Base-by-base conservation (phyloP, 2,113 vertebrate genomes). In the Desmodus rotundus region DNA sequence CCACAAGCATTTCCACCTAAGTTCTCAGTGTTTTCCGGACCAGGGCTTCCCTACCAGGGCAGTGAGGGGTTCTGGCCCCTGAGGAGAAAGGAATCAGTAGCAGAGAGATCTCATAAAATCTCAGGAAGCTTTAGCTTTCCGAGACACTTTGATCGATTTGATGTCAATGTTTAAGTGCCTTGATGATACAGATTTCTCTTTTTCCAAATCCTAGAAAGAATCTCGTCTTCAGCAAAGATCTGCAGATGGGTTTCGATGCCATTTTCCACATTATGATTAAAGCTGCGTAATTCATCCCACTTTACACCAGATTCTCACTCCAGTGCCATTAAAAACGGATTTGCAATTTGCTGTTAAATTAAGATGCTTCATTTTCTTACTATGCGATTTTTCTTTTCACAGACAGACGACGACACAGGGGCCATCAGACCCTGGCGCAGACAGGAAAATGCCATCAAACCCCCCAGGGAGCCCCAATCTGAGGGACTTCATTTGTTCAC, bases 331-430 rank as follows among this genome's bases (percentile, higher is more conserved):
- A 90, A 97, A 96, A 89, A 86, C 26, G 56, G 80, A 91, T 97
- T 83, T 83, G 96, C 78, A 93, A 84, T 63, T 67, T 96, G 81
- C 77, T 94, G 85, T 92, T 89, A 97, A 94, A 94, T 92, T 91
- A 94, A 97, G 94, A 36, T 96, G 96, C 45, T 63, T 96, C 94
- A 2, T 85, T 93, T 90, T 90, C 76, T 65, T 92, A 28, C 70
- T 93, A 47, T 24, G 45, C 43, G 90, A 81, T 83, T 97, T 92
- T 85, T 61, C 28, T 13, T 81, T 81, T 96, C 78, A 45, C 20
- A 96, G 84, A 86, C 9, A 95, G 84, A 54, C 13, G 36, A 45
- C 56, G 89, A 96, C 63, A 77, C 19, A 61, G 88, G 28, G 0
- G 85, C 76, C 26, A 63, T 83, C 88, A 86, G 76, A 95, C 20